These are phyloP conservation scores for Oreotrochilus melanogaster DNA, from an alignment of 2,113 vertebrate species.

Conservation along the genomic window DNA sequence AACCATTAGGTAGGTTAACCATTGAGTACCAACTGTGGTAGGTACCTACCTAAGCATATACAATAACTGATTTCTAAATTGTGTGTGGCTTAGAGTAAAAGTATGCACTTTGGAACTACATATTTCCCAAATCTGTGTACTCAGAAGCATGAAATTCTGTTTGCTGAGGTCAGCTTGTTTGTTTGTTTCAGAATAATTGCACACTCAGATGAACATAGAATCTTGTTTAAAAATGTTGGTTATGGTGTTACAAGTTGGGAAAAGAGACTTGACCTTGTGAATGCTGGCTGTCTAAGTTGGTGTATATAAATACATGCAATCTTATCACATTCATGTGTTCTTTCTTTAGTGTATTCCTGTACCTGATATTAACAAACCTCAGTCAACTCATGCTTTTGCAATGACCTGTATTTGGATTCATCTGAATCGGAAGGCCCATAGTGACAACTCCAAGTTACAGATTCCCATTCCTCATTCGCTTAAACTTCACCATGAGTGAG, in stretches of 20 bases:
- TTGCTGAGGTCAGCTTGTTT: not conserved
- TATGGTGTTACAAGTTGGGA: not conserved
- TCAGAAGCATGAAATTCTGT: not conserved
- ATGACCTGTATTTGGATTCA: constrained; percentile 99
- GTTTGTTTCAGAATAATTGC: not conserved
- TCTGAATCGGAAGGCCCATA: constrained; percentile 97
- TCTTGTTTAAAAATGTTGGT: not conserved
- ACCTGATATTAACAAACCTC: constrained; percentile 98
- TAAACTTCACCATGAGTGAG: constrained; percentile 96
- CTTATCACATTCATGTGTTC: not conserved
- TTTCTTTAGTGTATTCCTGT: constrained; percentile 93
- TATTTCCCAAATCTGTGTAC: not conserved
- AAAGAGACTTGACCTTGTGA: not conserved
- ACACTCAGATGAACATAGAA: not conserved
- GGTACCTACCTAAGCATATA: not conserved
- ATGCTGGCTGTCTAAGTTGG: not conserved
- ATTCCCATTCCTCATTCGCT: constrained; percentile 98
- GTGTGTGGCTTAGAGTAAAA: not conserved
- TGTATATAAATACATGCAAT: not conserved
- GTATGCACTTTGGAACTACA: not conserved
- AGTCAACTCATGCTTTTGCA: constrained; percentile 97
- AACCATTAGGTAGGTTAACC: too few species aligned
- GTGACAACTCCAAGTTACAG: constrained; percentile 94
- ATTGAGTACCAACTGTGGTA: not conserved
- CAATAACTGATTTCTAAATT: not conserved